Conservation (phyloP, 2,113 vertebrate species). For the Zapus hudsonius region DNA sequence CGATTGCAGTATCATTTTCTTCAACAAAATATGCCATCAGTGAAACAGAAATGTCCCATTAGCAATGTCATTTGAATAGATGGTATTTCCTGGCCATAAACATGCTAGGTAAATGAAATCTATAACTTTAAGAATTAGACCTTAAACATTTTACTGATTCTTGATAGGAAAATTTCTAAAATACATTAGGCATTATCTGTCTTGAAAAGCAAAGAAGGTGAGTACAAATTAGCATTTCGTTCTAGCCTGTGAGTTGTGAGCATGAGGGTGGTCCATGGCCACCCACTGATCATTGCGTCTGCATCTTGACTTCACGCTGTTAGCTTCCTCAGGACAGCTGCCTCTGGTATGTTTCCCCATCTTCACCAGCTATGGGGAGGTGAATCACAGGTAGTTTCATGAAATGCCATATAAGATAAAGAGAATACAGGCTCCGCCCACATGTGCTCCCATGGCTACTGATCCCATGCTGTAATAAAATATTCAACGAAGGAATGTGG, state of each 20-base stretch:
- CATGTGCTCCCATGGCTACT: background rate
- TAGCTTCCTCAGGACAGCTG: background rate
- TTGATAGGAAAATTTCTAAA: slow-evolving; percentile 14
- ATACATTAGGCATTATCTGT: slow-evolving; percentile 15
- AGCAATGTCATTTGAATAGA: background rate
- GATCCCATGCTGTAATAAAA: background rate
- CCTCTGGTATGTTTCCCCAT: background rate
- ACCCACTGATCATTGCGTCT: background rate
- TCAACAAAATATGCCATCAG: slow-evolving; percentile 3
- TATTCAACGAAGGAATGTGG: background rate
- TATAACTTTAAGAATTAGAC: background rate
- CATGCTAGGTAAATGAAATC: slow-evolving; percentile 9
- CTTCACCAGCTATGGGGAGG: background rate
- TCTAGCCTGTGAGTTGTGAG: background rate
- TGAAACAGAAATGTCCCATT: background rate
- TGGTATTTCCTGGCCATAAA: background rate
- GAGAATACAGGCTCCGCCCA: background rate
- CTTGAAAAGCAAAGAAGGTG: background rate
- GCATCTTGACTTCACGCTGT: background rate
- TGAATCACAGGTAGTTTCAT: background rate
- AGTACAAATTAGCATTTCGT: slow-evolving; percentile 29
- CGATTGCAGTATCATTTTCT: slow-evolving; percentile 6
- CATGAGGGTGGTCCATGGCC: no score
- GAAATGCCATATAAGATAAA: background rate
- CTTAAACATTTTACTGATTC: background rate